Evolutionary conservation across 1,140 invertebrate species (phyloP).

Genomic region (Drosophila sucinea): DNA sequence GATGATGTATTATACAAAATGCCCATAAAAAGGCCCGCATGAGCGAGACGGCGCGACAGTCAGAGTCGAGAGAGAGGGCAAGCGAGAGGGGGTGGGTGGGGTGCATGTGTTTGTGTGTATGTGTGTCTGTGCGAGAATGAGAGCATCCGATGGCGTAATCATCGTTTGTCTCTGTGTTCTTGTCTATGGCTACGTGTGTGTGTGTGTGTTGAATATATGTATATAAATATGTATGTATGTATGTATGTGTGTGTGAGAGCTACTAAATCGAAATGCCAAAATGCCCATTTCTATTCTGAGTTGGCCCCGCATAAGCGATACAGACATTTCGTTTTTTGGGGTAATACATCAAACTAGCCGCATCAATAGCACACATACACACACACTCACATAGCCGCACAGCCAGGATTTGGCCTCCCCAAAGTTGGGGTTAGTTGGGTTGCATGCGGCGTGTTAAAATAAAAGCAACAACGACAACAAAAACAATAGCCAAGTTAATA

Average conservation of each 20-base stretch:
- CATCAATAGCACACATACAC: conserved; percentile 75
- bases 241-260: conserved; percentile 54
- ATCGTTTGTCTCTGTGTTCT: conserved; percentile 73
- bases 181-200: conserved; percentile 17
- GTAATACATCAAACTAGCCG: conserved; percentile 82
- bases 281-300: conserved; percentile 81
- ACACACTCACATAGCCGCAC: conserved; percentile 27
- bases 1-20: conserved; percentile 82
- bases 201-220: conserved; percentile 14
- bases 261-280: conserved; percentile 82
- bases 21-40: conserved; percentile 82
- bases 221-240: conserved; percentile 12
- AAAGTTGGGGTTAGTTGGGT: conserved; percentile 48
- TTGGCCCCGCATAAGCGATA: conserved; percentile 80
- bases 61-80: not conserved
- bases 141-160: conserved; percentile 78
- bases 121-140: conserved; percentile 59
- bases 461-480: conserved; percentile 64
- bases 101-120: conserved; percentile 7
- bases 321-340: conserved; percentile 82
- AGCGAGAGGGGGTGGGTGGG: conserved; percentile 14
- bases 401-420: not conserved
- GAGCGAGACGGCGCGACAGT: conserved; percentile 61
- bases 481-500: conserved; percentile 78
- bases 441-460: conserved; percentile 71